These are phyloP conservation scores for Halcyon malimbica DNA, from an alignment of 2,113 vertebrate genomes.

Conservation along the genomic window DNA sequence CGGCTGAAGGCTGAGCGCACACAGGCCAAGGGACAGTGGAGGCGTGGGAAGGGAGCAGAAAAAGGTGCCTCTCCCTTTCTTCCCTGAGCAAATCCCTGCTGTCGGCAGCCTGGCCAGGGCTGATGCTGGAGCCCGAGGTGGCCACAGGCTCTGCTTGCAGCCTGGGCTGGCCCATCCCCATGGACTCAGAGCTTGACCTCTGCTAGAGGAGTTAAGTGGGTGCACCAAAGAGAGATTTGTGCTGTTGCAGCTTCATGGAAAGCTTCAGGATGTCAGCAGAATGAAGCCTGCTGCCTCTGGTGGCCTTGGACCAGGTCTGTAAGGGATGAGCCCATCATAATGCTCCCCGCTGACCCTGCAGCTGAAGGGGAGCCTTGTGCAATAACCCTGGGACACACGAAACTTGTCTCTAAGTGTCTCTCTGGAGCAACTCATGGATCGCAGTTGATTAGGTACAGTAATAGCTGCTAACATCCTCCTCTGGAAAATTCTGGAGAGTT, in stretches of 20 bases:
- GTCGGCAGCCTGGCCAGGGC: accelerated
- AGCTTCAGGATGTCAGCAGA: neutral
- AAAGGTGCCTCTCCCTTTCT: neutral
- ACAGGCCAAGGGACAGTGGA: neutral
- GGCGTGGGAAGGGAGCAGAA: neutral
- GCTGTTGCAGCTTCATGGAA: neutral
- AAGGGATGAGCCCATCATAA: accelerated
- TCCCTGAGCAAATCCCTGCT: neutral
- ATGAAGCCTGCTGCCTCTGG: accelerated
- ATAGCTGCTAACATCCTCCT: neutral
- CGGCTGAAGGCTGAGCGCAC: neutral
- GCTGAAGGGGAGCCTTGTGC: neutral
- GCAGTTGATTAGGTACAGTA: neutral
- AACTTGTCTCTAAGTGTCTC: neutral
- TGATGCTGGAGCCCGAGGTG: neutral
- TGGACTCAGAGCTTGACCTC: neutral
- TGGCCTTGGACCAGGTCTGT: neutral
- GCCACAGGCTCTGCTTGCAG: accelerated
- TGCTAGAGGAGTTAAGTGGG: neutral
- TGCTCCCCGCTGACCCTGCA: neutral
- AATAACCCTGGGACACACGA: neutral
- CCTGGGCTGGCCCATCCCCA: accelerated
- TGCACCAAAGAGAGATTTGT: neutral
- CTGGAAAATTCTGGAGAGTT: neutral
- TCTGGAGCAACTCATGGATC: accelerated